A percentile compares a stretch with the other conserved stretches of the same genome.
These are phyloP conservation scores for Thecophora atra DNA, from an alignment of 2,888 invertebrate species.

Conservation along the genomic window DNA sequence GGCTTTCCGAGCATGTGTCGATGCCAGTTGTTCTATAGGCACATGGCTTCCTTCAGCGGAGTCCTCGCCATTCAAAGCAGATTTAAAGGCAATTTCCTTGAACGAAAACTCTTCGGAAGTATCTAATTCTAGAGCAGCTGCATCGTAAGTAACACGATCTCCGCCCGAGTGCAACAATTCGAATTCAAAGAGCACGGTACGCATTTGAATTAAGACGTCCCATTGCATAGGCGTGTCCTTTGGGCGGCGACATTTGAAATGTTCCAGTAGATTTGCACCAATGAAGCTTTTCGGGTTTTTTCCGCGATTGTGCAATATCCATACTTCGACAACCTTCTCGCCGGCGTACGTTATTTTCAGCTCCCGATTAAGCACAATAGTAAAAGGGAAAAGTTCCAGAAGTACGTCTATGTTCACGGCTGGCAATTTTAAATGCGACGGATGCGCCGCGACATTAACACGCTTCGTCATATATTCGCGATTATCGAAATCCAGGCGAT, in stretches of 20 bases:
- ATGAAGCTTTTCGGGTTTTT: slow-evolving; percentile 68
- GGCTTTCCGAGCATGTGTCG: slow-evolving; percentile 65
- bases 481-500: slow-evolving; percentile 88
- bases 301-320: slow-evolving; percentile 71
- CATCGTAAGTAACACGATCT: slow-evolving; percentile 55
- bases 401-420: slow-evolving; percentile 77
- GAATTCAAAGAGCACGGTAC: slow-evolving; percentile 85
- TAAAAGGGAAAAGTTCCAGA: slow-evolving; percentile 87
- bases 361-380: slow-evolving; percentile 79
- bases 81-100: slow-evolving; percentile 49
- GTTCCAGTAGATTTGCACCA: slow-evolving; percentile 74
- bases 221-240: slow-evolving; percentile 83
- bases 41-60: slow-evolving; percentile 49
- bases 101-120: slow-evolving; percentile 55
- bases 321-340: slow-evolving; percentile 78
- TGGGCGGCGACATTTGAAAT: slow-evolving; percentile 82
- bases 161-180: slow-evolving; percentile 75
- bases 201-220: slow-evolving; percentile 83
- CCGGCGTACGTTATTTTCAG: slow-evolving; percentile 83
- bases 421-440: slow-evolving; percentile 60
- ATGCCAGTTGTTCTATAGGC: slow-evolving; percentile 52
- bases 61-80: slow-evolving; percentile 38
- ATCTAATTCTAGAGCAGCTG: slow-evolving; percentile 54
- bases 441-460: slow-evolving; percentile 60
- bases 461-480: slow-evolving; percentile 72